These are phyloP conservation scores for Polymixis flavicincta DNA, from an alignment of 2,888 invertebrate genomes.

Conservation along the genomic window DNA sequence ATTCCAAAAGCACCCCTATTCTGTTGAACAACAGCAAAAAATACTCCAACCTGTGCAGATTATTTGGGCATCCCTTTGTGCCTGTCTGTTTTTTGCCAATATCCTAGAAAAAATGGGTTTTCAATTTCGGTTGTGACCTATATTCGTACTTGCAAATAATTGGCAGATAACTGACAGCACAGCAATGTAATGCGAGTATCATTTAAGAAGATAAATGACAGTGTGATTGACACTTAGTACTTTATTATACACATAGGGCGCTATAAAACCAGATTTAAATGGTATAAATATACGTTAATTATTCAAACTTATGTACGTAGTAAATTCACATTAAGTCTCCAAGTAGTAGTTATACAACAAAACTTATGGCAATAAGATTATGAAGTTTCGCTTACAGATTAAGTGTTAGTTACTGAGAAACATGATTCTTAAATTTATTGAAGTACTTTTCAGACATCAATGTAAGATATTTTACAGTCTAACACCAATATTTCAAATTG, in stretches of 20 bases:
- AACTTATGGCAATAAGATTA: slow-evolving; percentile 45
- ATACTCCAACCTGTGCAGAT: slow-evolving; percentile 26
- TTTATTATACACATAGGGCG: neutral
- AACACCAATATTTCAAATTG: slow-evolving; percentile 50
- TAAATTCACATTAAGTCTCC: slow-evolving; percentile 24
- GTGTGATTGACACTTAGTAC: slow-evolving; percentile 26
- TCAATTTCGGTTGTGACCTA: slow-evolving; percentile 32
- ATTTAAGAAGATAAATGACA: slow-evolving; percentile 33
- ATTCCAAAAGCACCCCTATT: slow-evolving; percentile 26
- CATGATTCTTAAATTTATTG: slow-evolving; percentile 42
- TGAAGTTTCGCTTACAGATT: slow-evolving; percentile 38
- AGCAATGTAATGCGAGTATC: neutral
- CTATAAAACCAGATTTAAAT: slow-evolving; percentile 1
- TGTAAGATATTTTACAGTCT: slow-evolving; percentile 37
- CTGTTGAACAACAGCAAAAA: slow-evolving; percentile 49
- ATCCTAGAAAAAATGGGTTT: slow-evolving; percentile 23
- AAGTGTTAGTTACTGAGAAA: slow-evolving; percentile 49
- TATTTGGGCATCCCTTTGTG: slow-evolving; percentile 43
- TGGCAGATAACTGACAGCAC: slow-evolving; percentile 30
- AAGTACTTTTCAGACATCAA: slow-evolving; percentile 35
- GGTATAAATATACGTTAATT: slow-evolving; percentile 19
- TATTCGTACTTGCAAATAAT: slow-evolving; percentile 39
- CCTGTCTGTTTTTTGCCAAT: slow-evolving; percentile 9
- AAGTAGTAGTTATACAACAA: slow-evolving; percentile 27
- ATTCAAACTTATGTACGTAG: slow-evolving; percentile 9